Evolutionary conservation across 2,113 vertebrate genomes (phyloP).

Genomic region (Phainopepla nitens): DNA sequence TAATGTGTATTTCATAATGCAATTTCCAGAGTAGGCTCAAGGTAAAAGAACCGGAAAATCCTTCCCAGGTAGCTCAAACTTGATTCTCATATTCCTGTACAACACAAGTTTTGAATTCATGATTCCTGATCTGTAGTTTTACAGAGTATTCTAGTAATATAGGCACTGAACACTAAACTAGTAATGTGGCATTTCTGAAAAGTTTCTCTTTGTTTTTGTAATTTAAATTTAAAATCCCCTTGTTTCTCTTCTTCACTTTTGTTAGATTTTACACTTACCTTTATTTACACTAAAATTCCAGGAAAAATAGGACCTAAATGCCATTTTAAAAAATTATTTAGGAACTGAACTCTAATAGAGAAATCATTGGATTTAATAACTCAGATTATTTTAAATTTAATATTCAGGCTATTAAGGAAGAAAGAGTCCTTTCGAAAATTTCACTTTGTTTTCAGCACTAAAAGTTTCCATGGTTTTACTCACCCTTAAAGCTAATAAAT

Average conservation of each 20-base stretch:
- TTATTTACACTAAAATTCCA: neutral
- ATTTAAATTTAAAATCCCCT: neutral
- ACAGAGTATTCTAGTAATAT: neutral
- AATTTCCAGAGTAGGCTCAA: neutral
- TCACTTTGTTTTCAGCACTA: neutral
- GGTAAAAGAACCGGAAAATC: neutral
- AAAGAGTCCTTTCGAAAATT: neutral
- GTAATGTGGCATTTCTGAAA: neutral
- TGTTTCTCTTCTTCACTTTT: neutral
- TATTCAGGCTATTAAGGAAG: neutral
- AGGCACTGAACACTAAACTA: neutral
- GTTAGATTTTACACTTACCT: neutral
- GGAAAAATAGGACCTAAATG: neutral
- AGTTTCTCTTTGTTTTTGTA: neutral
- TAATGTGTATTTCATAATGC: neutral
- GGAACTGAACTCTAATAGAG: neutral
- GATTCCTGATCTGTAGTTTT: neutral
- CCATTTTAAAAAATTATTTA: neutral
- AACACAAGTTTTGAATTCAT: neutral
- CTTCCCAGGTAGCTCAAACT: neutral
- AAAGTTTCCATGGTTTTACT: neutral
- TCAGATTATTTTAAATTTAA: neutral
- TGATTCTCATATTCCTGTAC: neutral
- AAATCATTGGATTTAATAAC: neutral
- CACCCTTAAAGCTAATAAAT: neutral